phyloP scores from a whole-genome alignment of 2,888 invertebrate genomes.

The Zhuqinia jingwanae region DNA sequence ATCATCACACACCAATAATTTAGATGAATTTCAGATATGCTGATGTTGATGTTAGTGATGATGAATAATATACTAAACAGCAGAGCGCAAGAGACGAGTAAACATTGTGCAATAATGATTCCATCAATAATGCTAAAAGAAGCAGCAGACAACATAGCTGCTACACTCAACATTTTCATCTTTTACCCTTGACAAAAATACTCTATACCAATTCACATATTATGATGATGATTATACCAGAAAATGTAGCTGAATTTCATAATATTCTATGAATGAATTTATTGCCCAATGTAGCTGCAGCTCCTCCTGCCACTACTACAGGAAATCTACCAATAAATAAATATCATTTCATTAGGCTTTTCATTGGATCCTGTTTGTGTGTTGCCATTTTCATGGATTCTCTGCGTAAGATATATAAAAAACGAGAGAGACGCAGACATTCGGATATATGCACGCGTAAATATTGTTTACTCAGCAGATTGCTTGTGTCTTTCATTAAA shows the following conservation, averaged over 20 bases:
- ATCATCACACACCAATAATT: background rate
- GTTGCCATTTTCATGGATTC: background rate
- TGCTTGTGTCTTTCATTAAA: slow-evolving; percentile 68
- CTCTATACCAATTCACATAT: background rate
- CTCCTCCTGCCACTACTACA: background rate
- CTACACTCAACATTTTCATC: background rate
- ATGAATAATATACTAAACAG: background rate
- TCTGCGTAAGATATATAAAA: too few species aligned
- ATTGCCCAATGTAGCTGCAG: background rate
- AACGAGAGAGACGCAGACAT: too few species aligned
- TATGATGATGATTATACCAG: background rate
- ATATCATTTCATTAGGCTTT: background rate
- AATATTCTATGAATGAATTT: background rate
- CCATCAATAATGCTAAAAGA: slow-evolving; percentile 7
- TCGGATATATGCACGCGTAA: slow-evolving; percentile 6
- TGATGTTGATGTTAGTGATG: background rate
- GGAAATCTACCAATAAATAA: background rate
- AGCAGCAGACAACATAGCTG: background rate
- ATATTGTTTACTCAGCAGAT: slow-evolving; percentile 69
- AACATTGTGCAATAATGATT: background rate
- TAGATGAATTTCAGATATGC: background rate
- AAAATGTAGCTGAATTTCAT: background rate
- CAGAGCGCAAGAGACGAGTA: background rate
- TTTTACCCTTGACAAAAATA: background rate
- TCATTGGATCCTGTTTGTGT: background rate